Evolutionary conservation across 2,113 vertebrate species (phyloP), one percentile per base, ranked within the genome.

Genomic region (Heliornis fulica): DNA sequence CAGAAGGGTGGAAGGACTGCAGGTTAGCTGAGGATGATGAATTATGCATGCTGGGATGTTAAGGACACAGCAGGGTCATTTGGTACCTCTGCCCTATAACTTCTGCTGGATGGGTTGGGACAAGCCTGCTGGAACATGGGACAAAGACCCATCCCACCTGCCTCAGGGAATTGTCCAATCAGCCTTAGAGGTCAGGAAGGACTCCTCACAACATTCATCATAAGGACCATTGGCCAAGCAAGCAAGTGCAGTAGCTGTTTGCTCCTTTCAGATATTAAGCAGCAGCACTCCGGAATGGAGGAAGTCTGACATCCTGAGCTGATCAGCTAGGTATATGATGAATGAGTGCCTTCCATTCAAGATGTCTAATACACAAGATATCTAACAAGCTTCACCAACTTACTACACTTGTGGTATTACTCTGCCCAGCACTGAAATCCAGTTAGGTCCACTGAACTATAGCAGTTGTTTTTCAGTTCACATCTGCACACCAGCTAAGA

Each of bases 1-100:
- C 66, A 87, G 88, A 97, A 97, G 56, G 31, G 53, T 93, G 81
- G 95, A 85, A 90, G 74, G 34, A 84, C 61, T 91, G 69, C 83
- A 81, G 79, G 90, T 93, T 96, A 83, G 69, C 75, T 90, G 70
- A 86, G 83, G 82, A 77, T 90, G 87, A 95, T 93, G 65, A 90
- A 88, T 96, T 91, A 96, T 93, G 71, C 57, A 88, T 89, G 66
- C 51, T 5, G 6, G 45, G 61, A 87, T 43, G 48, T 66, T 93
- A 79, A 94, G 71, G 85, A 89, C 83, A 77, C 3, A 0, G 26
- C 68, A 87, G 63, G 71, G 54, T 90, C 90, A 60, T 90, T 76
- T 53, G 28, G 21, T 83, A 91, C 36, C 54, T 85, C 50, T 72
- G 26, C 56, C 51, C 66, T 78, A 13, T 68, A 87, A 38, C 60